Base-by-base conservation (phyloP, 2,888 invertebrate genomes). In the Tetropium fuscum region DNA sequence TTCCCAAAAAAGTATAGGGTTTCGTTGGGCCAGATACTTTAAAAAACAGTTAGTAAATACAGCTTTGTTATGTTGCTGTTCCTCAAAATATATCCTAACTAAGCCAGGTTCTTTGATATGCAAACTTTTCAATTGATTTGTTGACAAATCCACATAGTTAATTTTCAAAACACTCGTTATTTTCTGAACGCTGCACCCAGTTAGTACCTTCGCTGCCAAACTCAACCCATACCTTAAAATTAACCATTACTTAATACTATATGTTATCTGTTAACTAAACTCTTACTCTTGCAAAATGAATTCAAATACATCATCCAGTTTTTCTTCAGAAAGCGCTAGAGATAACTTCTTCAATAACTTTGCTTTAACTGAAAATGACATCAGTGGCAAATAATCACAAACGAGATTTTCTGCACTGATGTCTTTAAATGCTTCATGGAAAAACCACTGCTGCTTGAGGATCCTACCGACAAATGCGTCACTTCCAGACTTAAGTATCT, bases 381-480 rank as follows among this genome's bases (percentile, higher is more conserved):
- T 55, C 11, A 44, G 20, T 5, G 69, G 69, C 30, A 74, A 53
- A 27, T 67, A 56, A 0, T 63, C 57, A 48, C 68, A 55, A 1
- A 72, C 66, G 2, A 74, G 56, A 19, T 51, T 25, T 2, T 62
- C 30, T 34, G 63, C 49, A 13, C 45, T 34, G 7, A 63, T 44
- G 44, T 67, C 30, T 43, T 51, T 38, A 36, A 74, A 65, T 16
- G 57, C 59, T 10, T 63, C 60, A 59, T 70, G 45, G 27, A 71
- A 70, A 47, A 72, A 71, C 72, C 72, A 74, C 38, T 18, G 13
- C 32, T 69, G 64, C 40, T 71, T 74, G 20, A 69, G 53, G 18
- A 74, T 64, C 36, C 58, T 63, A 22, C 65, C 69, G 1, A 65
- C 60, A 27, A 69, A 61, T 5, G 61, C 44, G 19, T 65, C 68